phyloP scores from a whole-genome alignment of 2,888 invertebrate species.

The Hyppa rectilinea region DNA sequence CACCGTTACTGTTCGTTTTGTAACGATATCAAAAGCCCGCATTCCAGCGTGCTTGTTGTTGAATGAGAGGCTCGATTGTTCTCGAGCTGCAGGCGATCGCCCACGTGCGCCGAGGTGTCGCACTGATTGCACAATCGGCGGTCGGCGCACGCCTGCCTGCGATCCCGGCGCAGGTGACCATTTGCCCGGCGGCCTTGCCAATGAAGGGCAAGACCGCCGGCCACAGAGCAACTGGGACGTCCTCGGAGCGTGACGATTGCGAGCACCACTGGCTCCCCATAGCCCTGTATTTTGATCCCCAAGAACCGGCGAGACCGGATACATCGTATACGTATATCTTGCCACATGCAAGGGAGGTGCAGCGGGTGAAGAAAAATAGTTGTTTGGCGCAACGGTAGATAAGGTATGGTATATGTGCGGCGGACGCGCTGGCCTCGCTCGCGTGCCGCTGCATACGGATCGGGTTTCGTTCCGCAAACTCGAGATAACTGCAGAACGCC shows the following conservation, averaged over 20 bases:
- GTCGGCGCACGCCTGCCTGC: slow-evolving; percentile 62
- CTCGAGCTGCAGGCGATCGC: slow-evolving; percentile 76
- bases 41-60: slow-evolving; percentile 83
- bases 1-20: slow-evolving; percentile 85
- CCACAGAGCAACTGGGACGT: slow-evolving; percentile 61
- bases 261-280: slow-evolving; percentile 57
- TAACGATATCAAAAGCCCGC: slow-evolving; percentile 87
- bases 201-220: slow-evolving; percentile 71
- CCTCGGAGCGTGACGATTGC: slow-evolving; percentile 71
- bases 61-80: slow-evolving; percentile 85
- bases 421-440: slow-evolving; percentile 82
- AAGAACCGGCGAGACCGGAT: slow-evolving; percentile 60
- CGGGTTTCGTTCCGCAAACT: slow-evolving; percentile 89
- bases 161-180: slow-evolving; percentile 79
- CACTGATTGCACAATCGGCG: slow-evolving; percentile 82
- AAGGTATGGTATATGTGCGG: slow-evolving; percentile 61
- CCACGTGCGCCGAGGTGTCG: slow-evolving; percentile 79
- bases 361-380: slow-evolving; percentile 67
- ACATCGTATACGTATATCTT: slow-evolving; percentile 24
- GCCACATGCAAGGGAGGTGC: slow-evolving; percentile 65
- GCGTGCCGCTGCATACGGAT: slow-evolving; percentile 84
- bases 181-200: slow-evolving; percentile 78
- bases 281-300: slow-evolving; percentile 51
- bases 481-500: slow-evolving; percentile 83
- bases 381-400: slow-evolving; percentile 58